phyloP scores from a whole-genome alignment of 2,797 vertebrate genomes.

The Craterocephalus amniculus region DNA sequence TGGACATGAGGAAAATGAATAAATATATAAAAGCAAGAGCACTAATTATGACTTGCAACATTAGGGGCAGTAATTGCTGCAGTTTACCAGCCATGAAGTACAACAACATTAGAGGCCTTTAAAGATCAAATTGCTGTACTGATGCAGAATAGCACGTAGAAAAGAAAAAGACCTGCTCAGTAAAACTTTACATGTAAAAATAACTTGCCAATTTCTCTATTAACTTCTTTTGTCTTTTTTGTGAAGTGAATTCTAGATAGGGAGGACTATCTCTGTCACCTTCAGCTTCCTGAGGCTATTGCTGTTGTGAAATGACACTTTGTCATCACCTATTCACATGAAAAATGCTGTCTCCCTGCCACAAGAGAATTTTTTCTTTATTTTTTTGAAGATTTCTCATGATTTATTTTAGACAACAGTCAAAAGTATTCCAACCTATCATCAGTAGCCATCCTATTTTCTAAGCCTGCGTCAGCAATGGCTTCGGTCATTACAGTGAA shows the following conservation, averaged over 20 bases:
- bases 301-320: slow-evolving; percentile 20
- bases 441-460: slow-evolving; percentile 34
- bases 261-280: too few relatives aligned
- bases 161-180: background rate
- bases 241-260: background rate
- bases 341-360: slow-evolving; percentile 13
- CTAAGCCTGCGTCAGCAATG: slow-evolving; percentile 14
- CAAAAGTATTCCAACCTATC: slow-evolving; percentile 26
- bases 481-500: slow-evolving; percentile 37
- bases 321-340: slow-evolving; percentile 28
- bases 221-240: background rate
- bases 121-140: slow-evolving; percentile 29
- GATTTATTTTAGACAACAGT: slow-evolving; percentile 21
- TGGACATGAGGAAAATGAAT: slow-evolving; percentile 18
- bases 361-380: slow-evolving; percentile 6
- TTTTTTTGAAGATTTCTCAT: slow-evolving; percentile 6
- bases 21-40: background rate
- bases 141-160: slow-evolving; percentile 3
- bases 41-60: slow-evolving; percentile 49
- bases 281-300: slow-evolving; percentile 3
- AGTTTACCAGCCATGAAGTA: slow-evolving; percentile 40
- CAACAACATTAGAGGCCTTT: slow-evolving; percentile 31
- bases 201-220: too few relatives aligned
- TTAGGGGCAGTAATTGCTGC: slow-evolving; percentile 17
- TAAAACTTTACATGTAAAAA: background rate